Base-by-base conservation (phyloP, 2,113 vertebrate genomes). In the Sitta europaea region DNA sequence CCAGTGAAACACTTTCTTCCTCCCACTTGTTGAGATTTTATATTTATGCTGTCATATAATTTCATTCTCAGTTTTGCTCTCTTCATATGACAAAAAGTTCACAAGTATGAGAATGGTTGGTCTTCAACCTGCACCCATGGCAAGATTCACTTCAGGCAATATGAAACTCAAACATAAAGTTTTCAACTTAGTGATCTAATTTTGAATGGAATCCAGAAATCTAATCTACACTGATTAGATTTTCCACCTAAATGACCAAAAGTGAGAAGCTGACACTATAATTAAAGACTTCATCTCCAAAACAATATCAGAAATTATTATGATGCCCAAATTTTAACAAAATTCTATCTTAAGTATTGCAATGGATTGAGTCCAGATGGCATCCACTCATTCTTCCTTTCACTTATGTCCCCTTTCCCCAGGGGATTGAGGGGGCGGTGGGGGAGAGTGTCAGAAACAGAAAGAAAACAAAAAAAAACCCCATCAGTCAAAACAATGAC, bases 401-500 rank as follows among this genome's bases (percentile, higher is more conserved):
- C 6, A 3, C 4, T 68, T 8, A 68, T 5, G 28, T 6, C 3
- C 5, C 3, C 35, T 21, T 40, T 3, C 45, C 16, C 6, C 19
- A 28, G 24, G 3, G 4, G 0, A 27, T 12, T n/a, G n/a, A n/a
- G n/a, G 3, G 3, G 33, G 12, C 20, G 42, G 6, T 15, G 42
- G 42, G 42, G 3, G n/a, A 55, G n/a, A n/a, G n/a, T n/a, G n/a
- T n/a, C n/a, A n/a, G n/a, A 72, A 51, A n/a, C 2, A 51, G 12
- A 70, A 78, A 21, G 21, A 51, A 78, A 61, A 42, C 5, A 17
- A 76, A 77, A 84, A 61, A 16, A 10, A 1, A 0, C n/a, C 43
- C 43, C 3, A 27, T 17, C 12, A 21, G 11, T 45, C 9, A 58
- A 72, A 67, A 62, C 22, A 80, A 51, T 45, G 14, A 12, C 17